Conservation (phyloP, 1,140 invertebrate species). For the Hypothenemus hampei region DNA sequence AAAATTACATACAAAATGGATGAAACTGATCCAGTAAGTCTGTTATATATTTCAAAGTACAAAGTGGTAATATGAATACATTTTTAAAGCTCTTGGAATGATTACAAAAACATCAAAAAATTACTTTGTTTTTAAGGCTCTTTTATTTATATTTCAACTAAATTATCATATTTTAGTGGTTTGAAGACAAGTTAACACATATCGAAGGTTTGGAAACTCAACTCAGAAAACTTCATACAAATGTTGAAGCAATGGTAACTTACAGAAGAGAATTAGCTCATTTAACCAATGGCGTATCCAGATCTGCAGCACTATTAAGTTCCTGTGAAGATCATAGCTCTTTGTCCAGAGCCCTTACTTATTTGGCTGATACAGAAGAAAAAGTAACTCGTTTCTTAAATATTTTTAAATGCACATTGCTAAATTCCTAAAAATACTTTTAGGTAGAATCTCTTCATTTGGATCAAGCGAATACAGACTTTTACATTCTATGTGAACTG, state of each 20-base stretch:
- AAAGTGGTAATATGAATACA: too few relatives aligned
- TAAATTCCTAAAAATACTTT: neutral
- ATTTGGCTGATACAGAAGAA: conserved; percentile 89
- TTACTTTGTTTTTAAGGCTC: too few relatives aligned
- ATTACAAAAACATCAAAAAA: too few relatives aligned
- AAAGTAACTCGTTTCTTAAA: conserved; percentile 50
- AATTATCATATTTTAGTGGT: conserved; percentile 72
- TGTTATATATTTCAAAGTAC: conserved; percentile 1
- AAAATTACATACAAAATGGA: conserved; percentile 99
- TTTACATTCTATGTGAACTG: conserved; percentile 87
- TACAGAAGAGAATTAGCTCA: conserved; percentile 82
- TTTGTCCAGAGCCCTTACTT: conserved; percentile 85
- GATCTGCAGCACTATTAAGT: conserved; percentile 86
- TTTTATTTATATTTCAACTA: neutral
- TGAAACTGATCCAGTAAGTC: conserved; percentile 89
- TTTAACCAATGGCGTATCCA: conserved; percentile 76
- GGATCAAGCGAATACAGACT: conserved; percentile 93
- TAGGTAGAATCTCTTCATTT: conserved; percentile 80
- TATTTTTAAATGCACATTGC: neutral
- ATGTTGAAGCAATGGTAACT: conserved; percentile 81
- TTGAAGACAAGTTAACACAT: conserved; percentile 91
- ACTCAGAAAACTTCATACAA: conserved; percentile 79
- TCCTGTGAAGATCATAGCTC: conserved; percentile 94
- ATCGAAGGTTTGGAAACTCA: conserved; percentile 90
- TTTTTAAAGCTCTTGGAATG: neutral